phyloP scores from a whole-genome alignment of 2,113 vertebrate genomes.

The Zosterops borbonicus region DNA sequence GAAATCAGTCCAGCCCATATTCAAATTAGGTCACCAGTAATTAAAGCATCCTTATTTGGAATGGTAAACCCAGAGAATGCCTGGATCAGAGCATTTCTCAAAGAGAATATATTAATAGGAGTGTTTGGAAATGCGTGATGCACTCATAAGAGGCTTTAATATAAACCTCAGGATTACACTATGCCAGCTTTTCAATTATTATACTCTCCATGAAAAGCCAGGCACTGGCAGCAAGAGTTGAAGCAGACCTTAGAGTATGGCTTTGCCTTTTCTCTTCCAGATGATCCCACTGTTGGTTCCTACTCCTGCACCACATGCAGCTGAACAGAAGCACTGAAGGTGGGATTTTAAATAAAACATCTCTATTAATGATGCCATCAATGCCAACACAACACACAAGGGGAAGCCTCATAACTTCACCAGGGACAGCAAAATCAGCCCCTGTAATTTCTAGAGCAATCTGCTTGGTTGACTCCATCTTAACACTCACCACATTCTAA shows the following conservation, averaged over 20 bases:
- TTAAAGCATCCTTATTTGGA: conserved; percentile 1
- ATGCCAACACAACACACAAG: neutral
- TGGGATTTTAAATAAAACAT: neutral
- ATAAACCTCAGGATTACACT: conserved; percentile 52
- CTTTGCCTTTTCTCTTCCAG: neutral
- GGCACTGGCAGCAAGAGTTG: neutral
- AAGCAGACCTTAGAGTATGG: neutral
- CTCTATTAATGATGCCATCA: neutral
- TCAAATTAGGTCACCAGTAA: conserved; percentile 46
- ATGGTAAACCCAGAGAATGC: neutral
- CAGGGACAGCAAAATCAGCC: neutral
- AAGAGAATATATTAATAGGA: neutral
- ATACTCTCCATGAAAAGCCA: neutral
- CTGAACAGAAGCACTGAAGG: neutral
- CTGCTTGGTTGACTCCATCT: conserved; percentile 41
- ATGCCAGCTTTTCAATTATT: conserved; percentile 7
- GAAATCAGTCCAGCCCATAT: neutral
- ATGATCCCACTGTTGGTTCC: neutral
- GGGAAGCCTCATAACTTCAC: neutral
- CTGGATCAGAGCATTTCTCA: neutral
- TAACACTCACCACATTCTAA: neutral
- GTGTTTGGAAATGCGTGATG: neutral
- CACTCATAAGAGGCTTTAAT: conserved; percentile 36
- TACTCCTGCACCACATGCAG: neutral
- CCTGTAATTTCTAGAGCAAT: neutral